A percentile compares a stretch with the other conserved stretches of the same genome.
These are phyloP conservation scores for Sympetrum striolatum DNA, from an alignment of 2,888 invertebrate species.

Conservation along the genomic window DNA sequence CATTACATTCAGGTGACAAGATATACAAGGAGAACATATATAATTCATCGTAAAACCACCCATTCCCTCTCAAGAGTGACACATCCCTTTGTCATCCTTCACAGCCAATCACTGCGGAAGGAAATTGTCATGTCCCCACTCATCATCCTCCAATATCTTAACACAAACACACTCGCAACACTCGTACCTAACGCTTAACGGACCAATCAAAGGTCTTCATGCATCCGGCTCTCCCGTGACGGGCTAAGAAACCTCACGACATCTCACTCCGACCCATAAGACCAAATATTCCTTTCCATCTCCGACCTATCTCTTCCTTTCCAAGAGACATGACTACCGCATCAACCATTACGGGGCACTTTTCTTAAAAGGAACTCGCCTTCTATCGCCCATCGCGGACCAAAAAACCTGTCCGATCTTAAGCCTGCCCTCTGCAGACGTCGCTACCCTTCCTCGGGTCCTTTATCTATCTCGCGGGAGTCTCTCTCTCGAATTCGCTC, in stretches of 20 bases:
- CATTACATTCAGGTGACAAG: neutral
- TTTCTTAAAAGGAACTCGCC: neutral
- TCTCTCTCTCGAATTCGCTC: neutral
- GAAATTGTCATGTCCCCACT: neutral
- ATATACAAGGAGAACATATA: neutral
- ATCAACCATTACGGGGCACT: slow-evolving; percentile 15
- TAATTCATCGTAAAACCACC: neutral
- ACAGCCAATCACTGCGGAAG: neutral
- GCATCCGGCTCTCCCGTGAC: neutral
- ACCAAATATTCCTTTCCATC: neutral
- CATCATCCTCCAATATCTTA: neutral
- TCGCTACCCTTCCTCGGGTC: neutral
- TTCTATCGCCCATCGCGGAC: neutral
- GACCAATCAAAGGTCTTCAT: neutral
- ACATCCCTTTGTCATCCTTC: slow-evolving; percentile 16
- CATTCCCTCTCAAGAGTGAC: neutral
- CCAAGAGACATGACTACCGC: neutral
- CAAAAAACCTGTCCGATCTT: neutral
- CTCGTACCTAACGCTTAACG: neutral
- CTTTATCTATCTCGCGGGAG: neutral
- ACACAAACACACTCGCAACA: neutral
- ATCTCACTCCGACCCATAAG: neutral
- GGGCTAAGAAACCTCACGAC: neutral
- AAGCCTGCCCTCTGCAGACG: neutral
- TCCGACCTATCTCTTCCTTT: neutral